These are phyloP conservation scores for Sabellastarte sp. DNA, from an alignment of 2,888 invertebrate species.

Conservation along the genomic window DNA sequence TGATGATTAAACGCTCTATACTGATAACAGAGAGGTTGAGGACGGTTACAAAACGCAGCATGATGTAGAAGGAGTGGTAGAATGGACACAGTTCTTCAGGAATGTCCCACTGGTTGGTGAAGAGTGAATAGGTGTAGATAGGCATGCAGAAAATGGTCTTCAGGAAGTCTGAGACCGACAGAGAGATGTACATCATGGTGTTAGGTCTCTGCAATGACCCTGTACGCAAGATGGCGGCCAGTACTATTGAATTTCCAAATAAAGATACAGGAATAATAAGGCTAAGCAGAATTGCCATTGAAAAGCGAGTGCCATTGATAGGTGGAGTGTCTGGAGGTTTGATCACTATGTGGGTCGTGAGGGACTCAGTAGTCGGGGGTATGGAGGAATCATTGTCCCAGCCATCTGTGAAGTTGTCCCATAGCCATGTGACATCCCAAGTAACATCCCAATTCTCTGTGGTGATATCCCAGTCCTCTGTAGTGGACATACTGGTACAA, in stretches of 20 bases:
- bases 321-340: neutral
- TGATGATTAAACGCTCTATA: constrained; percentile 25
- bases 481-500: too few relatives aligned
- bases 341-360: neutral
- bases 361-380: too few relatives aligned
- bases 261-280: constrained; percentile 7
- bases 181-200: constrained; percentile 24
- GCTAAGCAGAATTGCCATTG: neutral
- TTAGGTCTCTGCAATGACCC: constrained; percentile 18
- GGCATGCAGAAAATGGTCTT: constrained; percentile 19
- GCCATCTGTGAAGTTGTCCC: too few relatives aligned
- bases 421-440: too few relatives aligned
- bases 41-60: constrained; percentile 11
- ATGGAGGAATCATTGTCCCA: too few relatives aligned
- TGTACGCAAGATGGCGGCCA: constrained; percentile 13
- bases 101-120: constrained; percentile 7
- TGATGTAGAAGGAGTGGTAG: constrained; percentile 16
- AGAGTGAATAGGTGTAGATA: constrained; percentile 12
- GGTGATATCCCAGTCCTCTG: too few relatives aligned
- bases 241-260: constrained; percentile 18
- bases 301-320: neutral
- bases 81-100: constrained; percentile 15
- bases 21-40: constrained; percentile 20
- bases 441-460: too few relatives aligned
- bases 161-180: constrained; percentile 18